Conservation (phyloP, 1,140 invertebrate species). For the Oreohelix idahoensis region DNA sequence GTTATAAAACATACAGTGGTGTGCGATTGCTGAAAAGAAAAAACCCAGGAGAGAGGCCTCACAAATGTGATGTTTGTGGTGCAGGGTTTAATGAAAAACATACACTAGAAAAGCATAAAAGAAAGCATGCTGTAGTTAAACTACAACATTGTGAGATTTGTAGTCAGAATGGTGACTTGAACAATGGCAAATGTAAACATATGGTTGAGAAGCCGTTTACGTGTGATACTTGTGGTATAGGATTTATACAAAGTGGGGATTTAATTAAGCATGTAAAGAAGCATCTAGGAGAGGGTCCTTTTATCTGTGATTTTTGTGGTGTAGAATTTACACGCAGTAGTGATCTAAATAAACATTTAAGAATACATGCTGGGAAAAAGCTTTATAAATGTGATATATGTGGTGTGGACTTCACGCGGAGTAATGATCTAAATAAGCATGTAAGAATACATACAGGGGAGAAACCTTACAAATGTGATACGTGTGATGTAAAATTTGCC, state of each 20-base stretch:
- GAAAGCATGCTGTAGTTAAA: background rate
- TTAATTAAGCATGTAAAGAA: background rate
- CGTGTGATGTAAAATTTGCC: background rate
- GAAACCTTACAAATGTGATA: background rate
- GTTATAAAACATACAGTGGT: background rate
- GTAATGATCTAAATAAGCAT: constrained; percentile 1
- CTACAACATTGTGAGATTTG: background rate
- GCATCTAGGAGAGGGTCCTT: background rate
- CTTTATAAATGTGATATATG: background rate
- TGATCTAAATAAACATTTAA: background rate
- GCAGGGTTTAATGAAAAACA: background rate
- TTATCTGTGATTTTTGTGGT: background rate
- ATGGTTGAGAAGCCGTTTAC: background rate
- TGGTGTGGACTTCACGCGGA: background rate
- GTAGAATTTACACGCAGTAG: background rate
- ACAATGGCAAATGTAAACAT: background rate
- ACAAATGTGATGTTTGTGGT: background rate
- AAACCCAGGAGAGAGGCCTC: background rate
- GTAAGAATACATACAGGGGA: background rate
- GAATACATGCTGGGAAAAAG: background rate
- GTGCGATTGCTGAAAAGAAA: background rate
- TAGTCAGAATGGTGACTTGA: background rate
- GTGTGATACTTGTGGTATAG: background rate
- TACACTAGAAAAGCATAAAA: background rate
- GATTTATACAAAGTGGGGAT: background rate